phyloP scores from a whole-genome alignment of 2,113 vertebrate genomes.

The Physeter macrocephalus region DNA sequence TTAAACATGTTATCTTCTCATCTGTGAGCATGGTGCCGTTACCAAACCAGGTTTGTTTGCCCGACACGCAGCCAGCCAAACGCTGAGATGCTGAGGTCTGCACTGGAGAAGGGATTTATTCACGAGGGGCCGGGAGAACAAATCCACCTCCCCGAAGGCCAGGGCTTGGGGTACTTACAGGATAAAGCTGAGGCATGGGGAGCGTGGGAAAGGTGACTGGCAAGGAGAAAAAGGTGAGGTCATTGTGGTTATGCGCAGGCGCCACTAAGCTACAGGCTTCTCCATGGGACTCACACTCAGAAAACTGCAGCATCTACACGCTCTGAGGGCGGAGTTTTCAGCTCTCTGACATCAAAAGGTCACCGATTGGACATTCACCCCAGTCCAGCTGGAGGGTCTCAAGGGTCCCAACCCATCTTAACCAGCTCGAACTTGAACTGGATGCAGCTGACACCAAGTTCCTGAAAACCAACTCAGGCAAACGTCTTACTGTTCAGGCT shows the following conservation, averaged over 20 bases:
- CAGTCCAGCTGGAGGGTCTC: background rate
- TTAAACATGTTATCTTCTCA: background rate
- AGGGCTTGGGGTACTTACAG: background rate
- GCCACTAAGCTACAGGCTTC: background rate
- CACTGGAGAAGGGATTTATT: background rate
- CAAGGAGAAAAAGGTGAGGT: background rate
- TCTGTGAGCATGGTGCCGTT: background rate
- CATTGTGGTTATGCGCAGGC: background rate
- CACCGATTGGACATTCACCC: too few species aligned
- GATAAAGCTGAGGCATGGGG: background rate
- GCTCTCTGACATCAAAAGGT: background rate
- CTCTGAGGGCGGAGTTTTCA: background rate
- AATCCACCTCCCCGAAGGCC: background rate
- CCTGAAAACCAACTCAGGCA: background rate
- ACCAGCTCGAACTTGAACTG: background rate
- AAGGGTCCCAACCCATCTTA: background rate
- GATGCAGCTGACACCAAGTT: background rate
- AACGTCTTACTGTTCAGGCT: too few species aligned
- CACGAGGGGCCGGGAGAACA: background rate
- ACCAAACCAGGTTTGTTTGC: background rate
- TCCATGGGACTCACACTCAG: background rate
- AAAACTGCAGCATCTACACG: background rate
- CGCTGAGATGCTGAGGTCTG: background rate
- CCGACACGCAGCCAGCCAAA: background rate
- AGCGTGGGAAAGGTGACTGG: background rate